phyloP scores from a whole-genome alignment of 2,888 invertebrate species.

The Volucella inflata region DNA sequence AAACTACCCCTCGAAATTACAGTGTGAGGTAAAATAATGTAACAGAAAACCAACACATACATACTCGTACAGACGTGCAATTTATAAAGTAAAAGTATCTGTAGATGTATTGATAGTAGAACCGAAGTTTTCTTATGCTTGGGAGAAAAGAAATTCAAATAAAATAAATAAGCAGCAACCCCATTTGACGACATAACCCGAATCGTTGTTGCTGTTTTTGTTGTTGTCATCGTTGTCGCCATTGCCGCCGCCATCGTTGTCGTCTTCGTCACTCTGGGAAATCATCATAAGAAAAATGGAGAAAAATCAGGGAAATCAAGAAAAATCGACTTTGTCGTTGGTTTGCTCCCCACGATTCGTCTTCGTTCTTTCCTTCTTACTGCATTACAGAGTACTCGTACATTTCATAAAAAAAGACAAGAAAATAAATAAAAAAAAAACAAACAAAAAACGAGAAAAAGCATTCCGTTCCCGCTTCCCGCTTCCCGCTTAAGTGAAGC shows the following conservation, averaged over 20 bases:
- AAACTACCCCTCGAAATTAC: conserved; percentile 45
- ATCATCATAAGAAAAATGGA: conserved; percentile 63
- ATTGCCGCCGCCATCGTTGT: conserved; percentile 7
- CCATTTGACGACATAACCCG: conserved; percentile 73
- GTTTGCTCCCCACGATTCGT: conserved; percentile 60
- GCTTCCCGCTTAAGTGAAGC: conserved; percentile 57
- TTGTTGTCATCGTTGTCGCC: conserved; percentile 14
- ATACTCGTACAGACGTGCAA: conserved; percentile 31
- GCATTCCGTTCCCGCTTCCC: conserved; percentile 23
- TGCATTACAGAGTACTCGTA: conserved; percentile 19
- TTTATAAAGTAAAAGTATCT: conserved; percentile 52
- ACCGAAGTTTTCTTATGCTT: conserved; percentile 11
- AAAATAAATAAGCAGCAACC: conserved; percentile 73
- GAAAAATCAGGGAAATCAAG: conserved; percentile 67
- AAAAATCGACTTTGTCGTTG: conserved; percentile 69
- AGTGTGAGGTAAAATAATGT: conserved; percentile 25
- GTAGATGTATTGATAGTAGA: neutral
- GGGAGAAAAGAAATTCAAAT: conserved; percentile 60
- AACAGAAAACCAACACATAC: conserved; percentile 27
- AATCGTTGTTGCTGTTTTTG: conserved; percentile 37
- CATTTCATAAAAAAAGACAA: conserved; percentile 41
- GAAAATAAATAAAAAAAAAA: conserved; percentile 18
- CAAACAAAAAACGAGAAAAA: conserved; percentile 35
- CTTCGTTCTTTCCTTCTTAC: conserved; percentile 49
- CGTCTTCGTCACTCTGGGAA: conserved; percentile 59